Conservation (phyloP, 2,888 invertebrate genomes). For the Pachycephus smyrnensis region DNA sequence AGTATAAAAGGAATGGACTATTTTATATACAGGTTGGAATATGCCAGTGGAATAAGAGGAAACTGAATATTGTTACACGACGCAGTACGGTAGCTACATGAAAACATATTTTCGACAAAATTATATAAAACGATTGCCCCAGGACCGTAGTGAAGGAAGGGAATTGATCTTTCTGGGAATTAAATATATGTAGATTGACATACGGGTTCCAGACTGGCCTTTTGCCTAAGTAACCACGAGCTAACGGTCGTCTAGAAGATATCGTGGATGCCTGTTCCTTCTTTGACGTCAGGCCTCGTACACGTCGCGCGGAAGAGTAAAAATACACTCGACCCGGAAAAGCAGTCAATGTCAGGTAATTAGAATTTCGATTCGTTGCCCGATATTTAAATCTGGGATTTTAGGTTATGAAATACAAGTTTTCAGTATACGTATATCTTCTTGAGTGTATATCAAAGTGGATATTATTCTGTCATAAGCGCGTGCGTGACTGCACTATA, state of each 20-base stretch:
- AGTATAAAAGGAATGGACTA: neutral
- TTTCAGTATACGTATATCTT: neutral
- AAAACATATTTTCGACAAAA: neutral
- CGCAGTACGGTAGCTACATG: neutral
- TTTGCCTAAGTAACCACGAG: conserved; percentile 5
- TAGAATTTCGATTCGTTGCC: neutral
- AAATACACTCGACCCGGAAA: conserved; percentile 22
- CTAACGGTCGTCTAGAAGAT: conserved; percentile 3
- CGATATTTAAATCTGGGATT: neutral
- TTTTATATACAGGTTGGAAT: neutral
- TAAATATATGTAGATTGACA: neutral
- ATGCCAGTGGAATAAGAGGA: neutral
- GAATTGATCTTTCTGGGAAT: neutral
- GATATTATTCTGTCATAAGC: neutral
- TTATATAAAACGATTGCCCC: neutral
- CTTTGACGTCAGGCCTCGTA: conserved; percentile 18
- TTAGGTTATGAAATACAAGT: neutral
- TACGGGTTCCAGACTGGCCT: neutral
- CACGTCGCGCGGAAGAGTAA: conserved; percentile 15
- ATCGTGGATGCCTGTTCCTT: conserved; percentile 12
- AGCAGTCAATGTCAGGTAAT: conserved; percentile 23
- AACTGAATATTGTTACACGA: neutral
- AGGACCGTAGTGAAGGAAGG: neutral
- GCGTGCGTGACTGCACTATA: neutral
- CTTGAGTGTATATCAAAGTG: neutral